Base-by-base conservation (phyloP, 2,888 invertebrate genomes). In the Scaptomyza parva region DNA sequence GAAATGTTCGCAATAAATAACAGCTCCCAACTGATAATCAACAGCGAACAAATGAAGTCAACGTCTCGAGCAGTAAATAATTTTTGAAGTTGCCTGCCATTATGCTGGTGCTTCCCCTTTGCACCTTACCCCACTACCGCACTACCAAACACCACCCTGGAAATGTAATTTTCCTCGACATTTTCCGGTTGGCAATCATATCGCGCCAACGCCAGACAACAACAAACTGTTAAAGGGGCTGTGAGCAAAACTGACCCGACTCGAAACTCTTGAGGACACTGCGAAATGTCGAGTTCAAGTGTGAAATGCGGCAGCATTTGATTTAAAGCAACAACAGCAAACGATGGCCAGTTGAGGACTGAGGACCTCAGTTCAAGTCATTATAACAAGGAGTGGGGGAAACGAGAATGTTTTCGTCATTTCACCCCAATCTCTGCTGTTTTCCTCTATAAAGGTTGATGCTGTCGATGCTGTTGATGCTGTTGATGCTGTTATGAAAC, bases 111-210 rank as follows among this genome's bases (percentile, higher is more conserved):
- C 37, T 14, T 11, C 14, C 20, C 43, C 39, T 54, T 62, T 53
- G 54, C 59, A 67, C 78, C 73, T 58, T 54, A 12, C 33, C 28
- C 26, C n/a, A n/a, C n/a, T n/a, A n/a, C n/a, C 55, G 59, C 63
- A 53, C 40, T 26, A 41, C 41, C 57, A 51, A 17, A 26, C 48
- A 39, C 43, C 63, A 55, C 45, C 53, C 60, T 83, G 80, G 74
- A 85, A 86, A 84, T 79, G 79, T 86, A 86, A 86, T 88, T 84
- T 86, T 86, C 88, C 73, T 76, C 78, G 74, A 78, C 81, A 79
- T 78, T 78, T 86, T 86, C 88, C 82, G 85, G 86, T 84, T 84
- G 72, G 88, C 85, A 85, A 88, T 88, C 84, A 88, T 85, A 81
- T 88, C 86, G 86, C 84, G 71, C 72, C 86, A 76, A 66, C 81